Evolutionary conservation across 64 coral and sea anemone genomes (phyloP), one percentile per base, ranked within the genome.

Genomic region (Acropora tenuis): DNA sequence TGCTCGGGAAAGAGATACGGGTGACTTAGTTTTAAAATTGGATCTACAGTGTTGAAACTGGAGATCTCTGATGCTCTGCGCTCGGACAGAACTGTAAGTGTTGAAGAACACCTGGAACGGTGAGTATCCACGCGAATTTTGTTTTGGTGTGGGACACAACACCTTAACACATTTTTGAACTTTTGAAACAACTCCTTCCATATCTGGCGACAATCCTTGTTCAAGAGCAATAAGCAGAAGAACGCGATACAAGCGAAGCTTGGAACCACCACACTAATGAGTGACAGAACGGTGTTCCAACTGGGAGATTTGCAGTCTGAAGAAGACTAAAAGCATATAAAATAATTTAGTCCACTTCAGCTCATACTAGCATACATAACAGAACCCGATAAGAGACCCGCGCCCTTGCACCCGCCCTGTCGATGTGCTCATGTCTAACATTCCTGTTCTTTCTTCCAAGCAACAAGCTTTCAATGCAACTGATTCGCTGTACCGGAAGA

Each of bases 161-260:
- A 69, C 8, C 79, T 68, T 10, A 79, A 84, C 59, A 91, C 50
- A 47, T 89, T 77, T 8, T 71, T 61, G 8, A 77, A 47, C 75
- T 75, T 91, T 48, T 75, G 17, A 8, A 96, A 86, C 47, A 73
- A 91, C 1, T 78, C 81, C 20, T 1, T 82, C 97, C 97, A 99
- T 20, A 99, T 84, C 16, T 90, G 58, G 6, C 97, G 91, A 59
- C 94, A 91, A 41, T 99, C 97, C 89, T 94, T 99, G 86, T 99
- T 99, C 88, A 91, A 91, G 75, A 99, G 93, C 2, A 99, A 78
- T 11, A 96, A 84, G 76, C 85, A 90, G 75, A 99, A 99, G 65
- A 96, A 94, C 4, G 91, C 74, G 10, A 99, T 43, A 6, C 97
- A 96, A 0, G 84, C 76, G 81, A 99, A 84, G 15, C 91, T 89